Conservation (phyloP, 2,113 vertebrate species). For the Condylura cristata region DNA sequence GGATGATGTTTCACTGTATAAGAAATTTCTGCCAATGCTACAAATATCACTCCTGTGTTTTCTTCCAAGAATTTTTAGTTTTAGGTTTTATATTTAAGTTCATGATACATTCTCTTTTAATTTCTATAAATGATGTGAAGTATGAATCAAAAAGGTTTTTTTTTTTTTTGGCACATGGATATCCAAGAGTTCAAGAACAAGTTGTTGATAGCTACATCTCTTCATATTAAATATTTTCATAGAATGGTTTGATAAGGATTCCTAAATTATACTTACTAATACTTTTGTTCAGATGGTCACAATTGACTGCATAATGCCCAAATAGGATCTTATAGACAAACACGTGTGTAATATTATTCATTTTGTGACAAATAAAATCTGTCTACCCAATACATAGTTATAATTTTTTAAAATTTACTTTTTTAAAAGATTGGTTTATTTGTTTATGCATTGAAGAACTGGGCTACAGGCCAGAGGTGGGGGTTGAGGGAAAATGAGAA, state of each 20-base stretch:
- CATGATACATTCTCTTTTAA: not conserved
- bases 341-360: not conserved
- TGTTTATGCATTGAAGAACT: too few species aligned
- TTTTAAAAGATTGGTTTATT: too few species aligned
- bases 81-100: not conserved
- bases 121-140: not conserved
- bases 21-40: not conserved
- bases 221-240: slow-evolving; percentile 4
- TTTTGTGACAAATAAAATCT: slow-evolving; percentile 26
- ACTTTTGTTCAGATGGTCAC: not conserved
- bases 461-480: too few species aligned
- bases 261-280: not conserved
- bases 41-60: not conserved
- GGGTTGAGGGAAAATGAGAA: too few species aligned
- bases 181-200: not conserved
- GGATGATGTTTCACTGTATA: not conserved
- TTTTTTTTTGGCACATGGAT: not conserved
- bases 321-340: not conserved
- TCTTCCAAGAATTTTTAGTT: not conserved
- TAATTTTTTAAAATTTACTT: not conserved
- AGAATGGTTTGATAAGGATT: not conserved
- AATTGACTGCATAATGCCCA: not conserved
- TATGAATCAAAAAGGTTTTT: not conserved
- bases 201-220: not conserved
- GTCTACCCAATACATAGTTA: not conserved